phyloP scores from a whole-genome alignment of 2,797 vertebrate species.

The Mormyrus proboscirostris region DNA sequence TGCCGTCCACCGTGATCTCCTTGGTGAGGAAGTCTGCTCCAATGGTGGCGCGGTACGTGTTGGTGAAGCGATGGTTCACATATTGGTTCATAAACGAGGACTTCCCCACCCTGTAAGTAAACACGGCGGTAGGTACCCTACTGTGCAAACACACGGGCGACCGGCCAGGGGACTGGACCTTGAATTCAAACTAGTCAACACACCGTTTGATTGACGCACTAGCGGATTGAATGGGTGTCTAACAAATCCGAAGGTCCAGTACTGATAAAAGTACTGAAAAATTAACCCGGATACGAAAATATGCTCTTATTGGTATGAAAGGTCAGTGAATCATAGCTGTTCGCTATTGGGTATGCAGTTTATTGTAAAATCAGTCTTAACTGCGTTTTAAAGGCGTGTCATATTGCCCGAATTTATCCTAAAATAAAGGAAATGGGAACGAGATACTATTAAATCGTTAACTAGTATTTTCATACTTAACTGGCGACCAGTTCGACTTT shows the following conservation, averaged over 20 bases:
- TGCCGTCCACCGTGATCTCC: constrained; percentile 41
- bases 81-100: constrained; percentile 61
- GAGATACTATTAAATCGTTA: not conserved
- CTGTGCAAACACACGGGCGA: not conserved
- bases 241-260: not conserved
- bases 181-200: not conserved
- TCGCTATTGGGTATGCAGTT: not conserved
- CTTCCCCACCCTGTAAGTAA: constrained; percentile 53
- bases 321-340: not conserved
- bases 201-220: not conserved
- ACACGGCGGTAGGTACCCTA: not conserved
- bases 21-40: constrained; percentile 61
- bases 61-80: constrained; percentile 56
- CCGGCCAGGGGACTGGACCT: not conserved
- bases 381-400: not conserved
- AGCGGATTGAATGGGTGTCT: not conserved
- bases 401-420: not conserved
- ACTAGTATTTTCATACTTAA: not conserved
- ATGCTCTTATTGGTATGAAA: not conserved
- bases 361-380: not conserved
- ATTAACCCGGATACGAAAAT: not conserved
- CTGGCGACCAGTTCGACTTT: not conserved
- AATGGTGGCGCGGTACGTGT: constrained; percentile 53
- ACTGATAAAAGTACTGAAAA: not conserved
- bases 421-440: not conserved